Conservation (phyloP, 2,797 vertebrate species). For the Carapus acus region DNA sequence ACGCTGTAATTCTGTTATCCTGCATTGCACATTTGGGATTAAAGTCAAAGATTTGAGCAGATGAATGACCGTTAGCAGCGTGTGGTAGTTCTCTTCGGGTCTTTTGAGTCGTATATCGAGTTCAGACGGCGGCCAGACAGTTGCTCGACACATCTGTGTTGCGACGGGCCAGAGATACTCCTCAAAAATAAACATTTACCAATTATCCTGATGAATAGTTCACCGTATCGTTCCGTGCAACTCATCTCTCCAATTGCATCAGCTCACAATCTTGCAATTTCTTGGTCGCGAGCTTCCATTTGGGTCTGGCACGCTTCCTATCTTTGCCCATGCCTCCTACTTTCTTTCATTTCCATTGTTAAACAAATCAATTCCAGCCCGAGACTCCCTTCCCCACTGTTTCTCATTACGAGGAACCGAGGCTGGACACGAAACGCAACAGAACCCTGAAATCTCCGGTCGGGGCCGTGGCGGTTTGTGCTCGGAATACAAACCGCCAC, state of each 20-base stretch:
- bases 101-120: background rate
- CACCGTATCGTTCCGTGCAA: conserved; percentile 50
- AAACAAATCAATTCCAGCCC: conserved; percentile 73
- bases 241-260: conserved; percentile 65
- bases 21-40: conserved; percentile 22
- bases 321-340: conserved; percentile 65
- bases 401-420: conserved; percentile 68
- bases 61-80: too few relatives aligned
- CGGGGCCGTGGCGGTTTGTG: conserved; percentile 65
- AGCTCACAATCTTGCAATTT: conserved; percentile 63
- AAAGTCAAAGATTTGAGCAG: conserved; percentile 14
- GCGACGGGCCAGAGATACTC: conserved; percentile 38
- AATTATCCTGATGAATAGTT: conserved; percentile 58
- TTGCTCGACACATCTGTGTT: conserved; percentile 31
- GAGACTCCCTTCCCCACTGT: conserved; percentile 67
- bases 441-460: conserved; percentile 69
- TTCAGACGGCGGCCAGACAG: background rate
- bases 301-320: conserved; percentile 58
- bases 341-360: conserved; percentile 73
- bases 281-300: conserved; percentile 61
- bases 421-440: conserved; percentile 64
- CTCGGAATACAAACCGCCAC: conserved; percentile 65
- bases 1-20: background rate
- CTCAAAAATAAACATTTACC: conserved; percentile 26
- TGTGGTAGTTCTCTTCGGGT: conserved; percentile 1